Conservation (phyloP, 2,888 invertebrate species). For the Drosophila emarginata region DNA sequence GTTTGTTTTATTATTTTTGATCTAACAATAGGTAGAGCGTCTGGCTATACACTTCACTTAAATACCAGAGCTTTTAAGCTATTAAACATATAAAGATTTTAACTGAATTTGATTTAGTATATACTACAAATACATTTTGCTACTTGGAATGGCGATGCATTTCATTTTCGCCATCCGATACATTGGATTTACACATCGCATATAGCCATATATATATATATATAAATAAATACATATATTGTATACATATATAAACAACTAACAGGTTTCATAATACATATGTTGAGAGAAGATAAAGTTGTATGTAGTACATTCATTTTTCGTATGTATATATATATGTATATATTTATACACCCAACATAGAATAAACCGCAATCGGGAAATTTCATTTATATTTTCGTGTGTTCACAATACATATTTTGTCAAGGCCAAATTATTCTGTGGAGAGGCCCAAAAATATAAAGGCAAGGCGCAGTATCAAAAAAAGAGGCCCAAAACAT, state of each 20-base stretch:
- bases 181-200: neutral
- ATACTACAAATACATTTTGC: constrained; percentile 13
- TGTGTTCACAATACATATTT: too few species aligned
- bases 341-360: constrained; percentile 6
- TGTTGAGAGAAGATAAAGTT: constrained; percentile 9
- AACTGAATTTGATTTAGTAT: constrained; percentile 3
- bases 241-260: constrained; percentile 16
- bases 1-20: neutral
- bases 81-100: neutral
- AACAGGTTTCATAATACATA: constrained; percentile 19
- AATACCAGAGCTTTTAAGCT: constrained; percentile 39
- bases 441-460: too few species aligned
- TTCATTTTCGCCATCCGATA: neutral
- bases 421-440: too few species aligned
- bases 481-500: too few species aligned
- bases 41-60: constrained; percentile 8
- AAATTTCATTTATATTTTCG: too few species aligned
- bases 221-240: neutral
- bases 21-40: neutral
- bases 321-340: constrained; percentile 8
- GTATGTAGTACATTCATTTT: constrained; percentile 2
- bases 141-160: constrained; percentile 10
- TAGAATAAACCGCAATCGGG: too few species aligned
- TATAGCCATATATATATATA: neutral
- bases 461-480: too few species aligned